Evolutionary conservation across 2,113 vertebrate species (phyloP), one percentile per base, ranked within the genome.

Genomic region (Atrichornis clamosus): DNA sequence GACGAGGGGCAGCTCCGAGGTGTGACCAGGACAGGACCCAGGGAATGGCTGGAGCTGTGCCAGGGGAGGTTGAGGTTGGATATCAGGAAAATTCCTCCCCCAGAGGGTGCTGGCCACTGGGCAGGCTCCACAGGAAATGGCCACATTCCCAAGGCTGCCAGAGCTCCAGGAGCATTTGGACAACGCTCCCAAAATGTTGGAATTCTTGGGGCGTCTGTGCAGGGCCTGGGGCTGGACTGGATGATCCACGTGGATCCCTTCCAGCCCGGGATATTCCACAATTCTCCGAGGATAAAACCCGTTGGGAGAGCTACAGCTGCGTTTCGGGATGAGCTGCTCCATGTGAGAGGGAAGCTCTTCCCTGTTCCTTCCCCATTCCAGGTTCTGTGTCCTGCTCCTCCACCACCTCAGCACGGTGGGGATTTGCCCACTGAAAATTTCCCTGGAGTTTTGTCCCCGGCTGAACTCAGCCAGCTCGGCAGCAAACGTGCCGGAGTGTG

Each of bases 331-430:
- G 11, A 58, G 63, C 78, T 27, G 42, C 63, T 58, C n/a, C 1
- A 28, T 4, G n/a, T 4, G 3, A 2, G 17, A 46, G 18, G 42
- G 2, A 39, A 69, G 7, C 15, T 3, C 35, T 9, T 49, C 64
- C 53, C n/a, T 4, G 14, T 3, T 17, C 27, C 24, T 30, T 18
- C 20, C 1, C 26, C 26, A 23, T 39, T 41, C 39, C 49, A 35
- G 60, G 49, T 55, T 46, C 62, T 1, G 53, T 8, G 53, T 19
- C 35, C 79, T 11, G 79, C 65, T 50, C 44, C 53, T 23, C 30
- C 1, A 3, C n/a, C 6, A 21, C 28, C 28, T 32, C 41, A 15
- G 50, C 41, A 3, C 5, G 2, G n/a, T 2, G 19, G 22, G 7
- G 15, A 70, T 59, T 49, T 4, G 1, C 52, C 22, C 78, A 1